A percentile compares a stretch with the other conserved stretches of the same genome.
phyloP scores from a whole-genome alignment of 1,140 invertebrate genomes.

The Drosophila arawakana region DNA sequence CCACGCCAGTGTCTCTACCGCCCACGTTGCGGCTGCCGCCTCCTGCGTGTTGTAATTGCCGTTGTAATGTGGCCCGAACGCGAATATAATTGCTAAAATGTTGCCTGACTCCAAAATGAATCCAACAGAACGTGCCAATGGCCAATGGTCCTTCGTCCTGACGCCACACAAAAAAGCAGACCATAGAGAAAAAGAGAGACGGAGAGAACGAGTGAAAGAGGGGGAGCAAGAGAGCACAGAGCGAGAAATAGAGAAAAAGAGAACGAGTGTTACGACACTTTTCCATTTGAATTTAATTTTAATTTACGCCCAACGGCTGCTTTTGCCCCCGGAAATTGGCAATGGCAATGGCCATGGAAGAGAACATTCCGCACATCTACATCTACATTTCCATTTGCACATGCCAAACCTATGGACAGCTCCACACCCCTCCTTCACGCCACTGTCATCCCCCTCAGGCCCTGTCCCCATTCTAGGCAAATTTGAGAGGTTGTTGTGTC shows the following conservation, averaged over 20 bases:
- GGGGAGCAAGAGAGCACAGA: neutral
- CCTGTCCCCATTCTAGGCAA: slow-evolving; percentile 34
- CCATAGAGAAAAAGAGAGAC: neutral
- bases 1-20: slow-evolving; percentile 9
- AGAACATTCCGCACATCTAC: slow-evolving; percentile 18
- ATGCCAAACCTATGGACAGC: slow-evolving; percentile 3
- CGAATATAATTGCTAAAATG: slow-evolving; percentile 83
- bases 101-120: slow-evolving; percentile 71
- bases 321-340: slow-evolving; percentile 73
- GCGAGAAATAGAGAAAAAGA: neutral
- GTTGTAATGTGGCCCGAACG: slow-evolving; percentile 79
- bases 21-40: slow-evolving; percentile 56
- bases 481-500: slow-evolving; percentile 52
- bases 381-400: neutral
- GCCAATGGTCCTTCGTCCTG: slow-evolving; percentile 30
- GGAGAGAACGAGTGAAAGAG: neutral
- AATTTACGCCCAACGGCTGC: slow-evolving; percentile 76
- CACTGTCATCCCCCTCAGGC: neutral
- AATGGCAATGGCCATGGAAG: slow-evolving; percentile 66
- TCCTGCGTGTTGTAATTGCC: slow-evolving; percentile 81
- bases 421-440: neutral
- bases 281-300: slow-evolving; percentile 83
- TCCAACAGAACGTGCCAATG: slow-evolving; percentile 67
- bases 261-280: slow-evolving; percentile 61
- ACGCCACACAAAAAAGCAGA: too few relatives aligned